Conservation (phyloP, 2,113 vertebrate genomes). For the Pavo muticus region DNA sequence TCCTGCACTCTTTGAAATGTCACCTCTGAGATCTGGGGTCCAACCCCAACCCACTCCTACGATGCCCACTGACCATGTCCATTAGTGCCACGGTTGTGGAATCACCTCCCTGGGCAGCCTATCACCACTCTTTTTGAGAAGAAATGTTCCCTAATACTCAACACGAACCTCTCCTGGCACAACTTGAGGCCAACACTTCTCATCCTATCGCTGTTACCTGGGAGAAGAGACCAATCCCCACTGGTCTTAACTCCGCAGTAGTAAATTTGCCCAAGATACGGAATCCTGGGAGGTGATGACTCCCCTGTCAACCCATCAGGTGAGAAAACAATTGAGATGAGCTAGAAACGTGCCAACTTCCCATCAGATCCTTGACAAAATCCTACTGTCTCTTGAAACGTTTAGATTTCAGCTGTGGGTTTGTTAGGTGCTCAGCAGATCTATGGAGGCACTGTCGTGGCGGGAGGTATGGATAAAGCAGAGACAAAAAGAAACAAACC, state of each 20-base stretch:
- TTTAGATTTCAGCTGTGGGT: background rate
- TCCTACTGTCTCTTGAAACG: background rate
- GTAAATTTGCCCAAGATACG: background rate
- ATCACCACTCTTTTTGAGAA: too few relatives aligned
- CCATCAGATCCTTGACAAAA: background rate
- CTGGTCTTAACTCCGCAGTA: background rate
- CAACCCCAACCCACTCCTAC: too few relatives aligned
- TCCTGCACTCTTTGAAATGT: background rate
- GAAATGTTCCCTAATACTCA: too few relatives aligned
- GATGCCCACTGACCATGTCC: too few relatives aligned
- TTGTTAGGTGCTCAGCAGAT: background rate
- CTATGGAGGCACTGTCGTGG: background rate
- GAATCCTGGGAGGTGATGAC: background rate
- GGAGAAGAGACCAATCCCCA: too few relatives aligned
- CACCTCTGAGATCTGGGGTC: too few relatives aligned
- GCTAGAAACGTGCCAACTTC: background rate
- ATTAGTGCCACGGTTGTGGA: too few relatives aligned
- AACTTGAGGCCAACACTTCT: too few relatives aligned
- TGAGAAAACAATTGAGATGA: background rate
- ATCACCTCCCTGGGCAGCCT: too few relatives aligned
- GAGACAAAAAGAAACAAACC: conserved; percentile 6
- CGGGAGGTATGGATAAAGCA: background rate
- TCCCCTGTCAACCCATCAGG: background rate
- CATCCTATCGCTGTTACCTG: too few relatives aligned
- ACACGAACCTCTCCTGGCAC: too few relatives aligned